These are phyloP conservation scores for Dicrurus megarhynchus DNA, from an alignment of 2,113 vertebrate genomes.

Conservation along the genomic window DNA sequence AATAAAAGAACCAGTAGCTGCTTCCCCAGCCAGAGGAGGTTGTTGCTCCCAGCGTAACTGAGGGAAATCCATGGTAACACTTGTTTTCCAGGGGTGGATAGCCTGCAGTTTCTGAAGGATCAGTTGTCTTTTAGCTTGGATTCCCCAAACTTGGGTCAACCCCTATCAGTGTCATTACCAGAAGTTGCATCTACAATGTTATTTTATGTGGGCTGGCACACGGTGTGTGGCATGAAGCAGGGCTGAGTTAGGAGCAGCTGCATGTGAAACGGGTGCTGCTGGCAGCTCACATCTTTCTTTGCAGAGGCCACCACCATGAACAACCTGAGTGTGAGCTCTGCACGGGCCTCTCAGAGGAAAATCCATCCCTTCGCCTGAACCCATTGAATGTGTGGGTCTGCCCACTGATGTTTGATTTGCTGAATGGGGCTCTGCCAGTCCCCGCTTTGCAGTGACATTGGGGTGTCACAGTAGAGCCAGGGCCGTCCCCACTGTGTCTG, in stretches of 20 bases:
- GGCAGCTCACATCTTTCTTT: neutral
- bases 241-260: neutral
- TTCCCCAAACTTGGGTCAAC: neutral
- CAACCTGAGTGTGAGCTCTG: neutral
- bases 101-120: neutral
- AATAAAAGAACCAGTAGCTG: neutral
- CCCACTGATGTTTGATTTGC: neutral
- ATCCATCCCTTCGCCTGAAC: neutral
- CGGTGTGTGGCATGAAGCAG: rapidly evolving
- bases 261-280: neutral
- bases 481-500: neutral
- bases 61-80: neutral
- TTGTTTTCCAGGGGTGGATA: neutral
- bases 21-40: neutral
- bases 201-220: neutral
- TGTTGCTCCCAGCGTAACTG: neutral
- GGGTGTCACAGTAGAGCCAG: neutral
- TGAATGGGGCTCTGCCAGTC: neutral
- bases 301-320: neutral
- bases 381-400: rapidly evolving
- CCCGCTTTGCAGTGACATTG: neutral
- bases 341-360: neutral
- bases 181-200: neutral
- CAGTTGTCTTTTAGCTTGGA: neutral
- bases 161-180: neutral